Evolutionary conservation across 2,888 invertebrate genomes (phyloP).

Genomic region (Caenorhabditis auriculariae): DNA sequence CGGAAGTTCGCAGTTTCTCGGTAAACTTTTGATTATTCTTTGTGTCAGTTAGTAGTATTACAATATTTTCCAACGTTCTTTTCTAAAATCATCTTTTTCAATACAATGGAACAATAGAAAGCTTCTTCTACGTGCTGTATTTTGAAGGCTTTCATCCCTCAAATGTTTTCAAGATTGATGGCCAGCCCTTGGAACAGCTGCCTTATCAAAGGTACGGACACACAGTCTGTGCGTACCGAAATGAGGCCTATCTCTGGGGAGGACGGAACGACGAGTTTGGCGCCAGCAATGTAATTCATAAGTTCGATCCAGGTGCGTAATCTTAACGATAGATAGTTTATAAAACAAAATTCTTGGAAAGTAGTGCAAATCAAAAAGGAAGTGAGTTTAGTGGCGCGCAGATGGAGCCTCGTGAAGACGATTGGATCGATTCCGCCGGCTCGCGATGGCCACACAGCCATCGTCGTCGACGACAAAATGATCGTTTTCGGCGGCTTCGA

Average conservation of each 20-base stretch:
- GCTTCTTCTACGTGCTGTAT: no score
- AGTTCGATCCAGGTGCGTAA: constrained; percentile 76
- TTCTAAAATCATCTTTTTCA: no score
- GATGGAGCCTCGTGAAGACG: constrained; percentile 64
- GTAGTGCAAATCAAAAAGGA: no score
- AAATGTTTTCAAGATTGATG: no score
- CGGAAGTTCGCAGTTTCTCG: not conserved
- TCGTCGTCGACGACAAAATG: constrained; percentile 70
- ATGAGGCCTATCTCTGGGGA: constrained; percentile 84
- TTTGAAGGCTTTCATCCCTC: no score
- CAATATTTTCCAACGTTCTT: no score
- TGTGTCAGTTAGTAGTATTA: no score
- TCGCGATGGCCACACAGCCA: constrained; percentile 86
- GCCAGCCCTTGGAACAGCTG: constrained; percentile 11
- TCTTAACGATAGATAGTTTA: constrained; percentile 64
- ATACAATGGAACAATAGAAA: not conserved
- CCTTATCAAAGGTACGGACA: constrained; percentile 89
- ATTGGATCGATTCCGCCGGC: constrained; percentile 77
- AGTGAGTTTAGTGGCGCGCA: constrained; percentile 55
- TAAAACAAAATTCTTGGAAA: not conserved
- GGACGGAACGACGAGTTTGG: constrained; percentile 81
- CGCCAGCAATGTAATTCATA: constrained; percentile 79
- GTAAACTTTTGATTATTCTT: no score
- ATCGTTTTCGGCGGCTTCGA: constrained; percentile 89
- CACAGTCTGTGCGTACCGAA: constrained; percentile 79